Conservation (phyloP, 1,140 invertebrate species). For the Leptonema lineaticorne region DNA sequence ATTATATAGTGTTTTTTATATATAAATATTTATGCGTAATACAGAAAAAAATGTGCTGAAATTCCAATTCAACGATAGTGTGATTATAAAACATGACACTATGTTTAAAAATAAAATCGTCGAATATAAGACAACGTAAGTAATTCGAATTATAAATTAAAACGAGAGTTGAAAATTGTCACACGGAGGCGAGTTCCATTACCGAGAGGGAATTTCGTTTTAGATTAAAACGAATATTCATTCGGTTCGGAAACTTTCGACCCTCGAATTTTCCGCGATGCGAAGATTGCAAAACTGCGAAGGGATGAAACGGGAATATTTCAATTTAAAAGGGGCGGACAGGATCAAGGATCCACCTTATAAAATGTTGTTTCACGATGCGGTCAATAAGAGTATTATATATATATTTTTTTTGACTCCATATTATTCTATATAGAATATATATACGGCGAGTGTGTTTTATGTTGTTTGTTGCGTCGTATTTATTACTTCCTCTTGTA, state of each 20-base stretch:
- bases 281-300: background rate
- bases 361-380: background rate
- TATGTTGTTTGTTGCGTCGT: background rate
- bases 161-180: too few relatives aligned
- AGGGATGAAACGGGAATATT: too few relatives aligned
- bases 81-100: too few relatives aligned
- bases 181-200: too few relatives aligned
- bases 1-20: too few relatives aligned
- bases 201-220: conserved; percentile 3
- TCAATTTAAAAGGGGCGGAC: background rate
- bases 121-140: too few relatives aligned
- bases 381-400: conserved; percentile 11
- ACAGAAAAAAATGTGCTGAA: too few relatives aligned
- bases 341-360: background rate
- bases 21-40: too few relatives aligned
- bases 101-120: too few relatives aligned
- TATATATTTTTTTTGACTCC: background rate
- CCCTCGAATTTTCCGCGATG: background rate
- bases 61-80: too few relatives aligned
- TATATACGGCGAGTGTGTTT: conserved; percentile 5
- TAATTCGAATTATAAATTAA: too few relatives aligned
- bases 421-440: too few relatives aligned
- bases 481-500: background rate
- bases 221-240: conserved; percentile 9
- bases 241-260: background rate